These are phyloP conservation scores for Columbina picui DNA, from an alignment of 2,113 vertebrate genomes.

Conservation along the genomic window DNA sequence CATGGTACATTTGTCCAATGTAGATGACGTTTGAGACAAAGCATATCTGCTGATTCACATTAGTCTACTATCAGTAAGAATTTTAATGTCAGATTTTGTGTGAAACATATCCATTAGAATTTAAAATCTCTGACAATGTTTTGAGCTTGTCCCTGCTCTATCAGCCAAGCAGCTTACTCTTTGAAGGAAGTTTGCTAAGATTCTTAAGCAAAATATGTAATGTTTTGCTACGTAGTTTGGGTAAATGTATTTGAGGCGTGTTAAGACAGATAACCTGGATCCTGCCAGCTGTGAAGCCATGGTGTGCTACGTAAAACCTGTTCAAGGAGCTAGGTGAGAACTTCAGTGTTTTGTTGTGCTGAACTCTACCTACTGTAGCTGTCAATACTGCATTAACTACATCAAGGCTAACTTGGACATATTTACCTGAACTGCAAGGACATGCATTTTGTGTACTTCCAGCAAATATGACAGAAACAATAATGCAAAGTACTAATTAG, in stretches of 20 bases:
- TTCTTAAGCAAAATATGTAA: background rate
- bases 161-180: background rate
- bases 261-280: background rate
- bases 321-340: background rate
- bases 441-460: background rate
- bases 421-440: background rate
- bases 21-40: background rate
- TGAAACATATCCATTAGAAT: background rate
- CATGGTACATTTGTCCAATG: background rate
- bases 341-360: background rate
- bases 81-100: background rate
- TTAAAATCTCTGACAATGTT: background rate
- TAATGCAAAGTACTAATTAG: background rate
- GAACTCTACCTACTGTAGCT: background rate
- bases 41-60: background rate
- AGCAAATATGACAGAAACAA: background rate
- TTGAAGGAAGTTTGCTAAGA: background rate
- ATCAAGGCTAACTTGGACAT: background rate
- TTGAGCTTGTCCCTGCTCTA: background rate
- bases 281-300: background rate
- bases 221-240: background rate
- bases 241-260: background rate
- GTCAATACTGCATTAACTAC: background rate
- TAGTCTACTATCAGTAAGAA: background rate
- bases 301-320: background rate